Percentiles rank a stretch among this genome's conserved stretches.
phyloP scores from a whole-genome alignment of 1,140 invertebrate species.

The Mylabris phalerata region DNA sequence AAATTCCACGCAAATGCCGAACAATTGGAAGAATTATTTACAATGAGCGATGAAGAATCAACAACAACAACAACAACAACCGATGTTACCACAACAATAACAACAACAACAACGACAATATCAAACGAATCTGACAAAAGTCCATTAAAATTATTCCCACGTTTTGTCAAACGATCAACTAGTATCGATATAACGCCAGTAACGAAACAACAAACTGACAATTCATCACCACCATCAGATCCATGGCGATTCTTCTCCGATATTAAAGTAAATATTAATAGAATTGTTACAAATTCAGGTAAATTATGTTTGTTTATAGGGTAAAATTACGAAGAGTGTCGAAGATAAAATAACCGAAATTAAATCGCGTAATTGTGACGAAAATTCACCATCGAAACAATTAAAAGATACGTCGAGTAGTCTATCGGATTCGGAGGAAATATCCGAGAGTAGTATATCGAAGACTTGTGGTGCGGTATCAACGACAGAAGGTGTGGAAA shows the following conservation, averaged over 20 bases:
- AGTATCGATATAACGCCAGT: constrained; percentile 41
- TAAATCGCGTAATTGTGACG: constrained; percentile 42
- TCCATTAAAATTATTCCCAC: constrained; percentile 32
- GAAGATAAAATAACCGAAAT: constrained; percentile 55
- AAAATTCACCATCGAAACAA: constrained; percentile 33
- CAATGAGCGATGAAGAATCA: constrained; percentile 50
- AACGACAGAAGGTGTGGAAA: constrained; percentile 41
- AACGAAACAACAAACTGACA: constrained; percentile 26
- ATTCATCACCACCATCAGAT: constrained; percentile 47
- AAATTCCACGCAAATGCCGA: constrained; percentile 66
- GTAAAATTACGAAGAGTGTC: constrained; percentile 59
- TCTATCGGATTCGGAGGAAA: constrained; percentile 53
- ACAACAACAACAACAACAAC: not conserved
- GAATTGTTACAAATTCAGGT: too few relatives aligned
- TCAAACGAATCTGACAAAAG: constrained; percentile 26
- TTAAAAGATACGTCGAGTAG: constrained; percentile 46
- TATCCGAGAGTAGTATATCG: constrained; percentile 40
- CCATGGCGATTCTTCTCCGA: constrained; percentile 51
- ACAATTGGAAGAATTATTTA: constrained; percentile 60
- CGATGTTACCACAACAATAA: constrained; percentile 2
- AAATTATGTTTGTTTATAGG: constrained; percentile 26
- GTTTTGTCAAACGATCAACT: constrained; percentile 42
- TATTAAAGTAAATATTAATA: constrained; percentile 40
- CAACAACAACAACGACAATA: not conserved
- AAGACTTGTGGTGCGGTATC: constrained; percentile 38